phyloP scores from a whole-genome alignment of 23 tunicate species.

The Ciona savignyi region DNA sequence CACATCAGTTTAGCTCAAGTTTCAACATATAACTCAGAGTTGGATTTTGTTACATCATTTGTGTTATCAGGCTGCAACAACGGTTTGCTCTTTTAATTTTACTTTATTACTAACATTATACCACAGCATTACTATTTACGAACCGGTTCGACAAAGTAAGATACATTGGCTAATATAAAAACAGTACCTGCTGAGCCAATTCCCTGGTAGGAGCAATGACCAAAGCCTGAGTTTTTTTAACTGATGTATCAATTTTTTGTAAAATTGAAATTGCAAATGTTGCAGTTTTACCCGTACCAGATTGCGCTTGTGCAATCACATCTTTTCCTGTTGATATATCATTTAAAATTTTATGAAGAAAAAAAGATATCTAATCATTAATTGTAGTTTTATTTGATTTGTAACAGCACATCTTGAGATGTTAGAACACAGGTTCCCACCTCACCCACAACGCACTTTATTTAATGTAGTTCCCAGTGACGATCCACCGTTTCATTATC shows the following conservation, averaged over 20 bases:
- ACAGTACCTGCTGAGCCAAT: constrained; percentile 92
- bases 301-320: constrained; percentile 99
- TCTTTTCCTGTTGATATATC: constrained; percentile 57
- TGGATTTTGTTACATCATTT: constrained; percentile 22
- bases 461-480: constrained; percentile 21
- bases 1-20: constrained; percentile 4
- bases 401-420: constrained; percentile 20
- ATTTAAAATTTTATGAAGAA: background rate
- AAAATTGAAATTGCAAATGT: constrained; percentile 97
- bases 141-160: too few relatives aligned
- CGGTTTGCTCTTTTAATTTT: background rate
- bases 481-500: constrained; percentile 20
- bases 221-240: constrained; percentile 79
- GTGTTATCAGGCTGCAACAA: too few relatives aligned
- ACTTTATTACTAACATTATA: too few relatives aligned
- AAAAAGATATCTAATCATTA: too few relatives aligned
- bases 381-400: constrained; percentile 2
- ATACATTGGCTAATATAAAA: background rate
- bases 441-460: constrained; percentile 30
- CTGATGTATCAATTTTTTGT: constrained; percentile 60
- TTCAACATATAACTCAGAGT: constrained; percentile 4
- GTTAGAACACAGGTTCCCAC: constrained; percentile 1
- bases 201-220: constrained; percentile 98
- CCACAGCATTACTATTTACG: too few relatives aligned
- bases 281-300: constrained; percentile 99